Conservation (phyloP, 2,113 vertebrate genomes). For the Pluvianellus socialis region DNA sequence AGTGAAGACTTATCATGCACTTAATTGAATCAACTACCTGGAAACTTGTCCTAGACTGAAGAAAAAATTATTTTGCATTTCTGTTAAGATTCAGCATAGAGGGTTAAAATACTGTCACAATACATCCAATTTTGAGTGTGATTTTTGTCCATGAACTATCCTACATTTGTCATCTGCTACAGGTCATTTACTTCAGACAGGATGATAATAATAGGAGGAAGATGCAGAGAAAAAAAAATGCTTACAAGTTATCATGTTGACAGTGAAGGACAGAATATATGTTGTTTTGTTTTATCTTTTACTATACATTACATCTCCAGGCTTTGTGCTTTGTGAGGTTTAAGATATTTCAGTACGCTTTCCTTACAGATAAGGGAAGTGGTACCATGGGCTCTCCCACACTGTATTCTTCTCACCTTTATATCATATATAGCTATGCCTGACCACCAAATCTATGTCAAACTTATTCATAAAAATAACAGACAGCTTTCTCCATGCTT, state of each 20-base stretch:
- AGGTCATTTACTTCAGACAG: conserved; percentile 39
- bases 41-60: not conserved
- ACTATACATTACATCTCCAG: not conserved
- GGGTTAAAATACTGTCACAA: not conserved
- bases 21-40: not conserved
- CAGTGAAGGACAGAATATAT: conserved; percentile 3
- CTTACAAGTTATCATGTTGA: conserved; percentile 21
- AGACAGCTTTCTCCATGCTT: not conserved
- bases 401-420: not conserved
- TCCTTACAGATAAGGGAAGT: not conserved
- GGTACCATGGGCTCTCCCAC: not conserved
- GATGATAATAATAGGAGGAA: conserved; percentile 3
- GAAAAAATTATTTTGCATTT: not conserved
- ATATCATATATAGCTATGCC: not conserved
- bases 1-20: not conserved
- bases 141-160: conserved; percentile 2
- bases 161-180: conserved; percentile 15
- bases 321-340: not conserved
- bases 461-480: not conserved
- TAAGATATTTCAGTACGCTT: not conserved
- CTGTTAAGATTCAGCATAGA: not conserved
- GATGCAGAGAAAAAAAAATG: not conserved
- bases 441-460: not conserved
- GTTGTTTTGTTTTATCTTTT: not conserved
- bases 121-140: not conserved